Evolutionary conservation across 2,888 invertebrate genomes (phyloP), one percentile per base, ranked within the genome.

Genomic region (Cylloceria caligata): DNA sequence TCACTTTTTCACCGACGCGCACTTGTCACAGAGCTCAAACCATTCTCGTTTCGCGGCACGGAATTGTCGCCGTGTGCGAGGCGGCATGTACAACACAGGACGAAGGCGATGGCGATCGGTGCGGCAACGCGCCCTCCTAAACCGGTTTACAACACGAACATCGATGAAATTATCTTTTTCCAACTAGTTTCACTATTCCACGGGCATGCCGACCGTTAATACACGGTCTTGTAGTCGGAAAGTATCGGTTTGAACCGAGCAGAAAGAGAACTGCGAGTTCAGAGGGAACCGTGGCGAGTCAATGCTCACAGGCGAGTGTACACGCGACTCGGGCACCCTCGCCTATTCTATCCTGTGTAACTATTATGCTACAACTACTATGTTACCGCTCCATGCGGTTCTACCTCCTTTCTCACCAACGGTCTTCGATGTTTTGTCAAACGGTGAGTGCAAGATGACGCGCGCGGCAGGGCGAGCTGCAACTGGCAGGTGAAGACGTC

Each of bases 1-100:
- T 45, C 39, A 24, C 60, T 64, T 57, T 21, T 42, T 24, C 77
- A 69, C 67, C 47, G 45, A 72, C 47, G 27, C 47, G 77, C 88
- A 87, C 87, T 88, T 89, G 88, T 86, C 88, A 87, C 88, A 81
- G n/a, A n/a, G 84, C 85, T 88, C 83, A 85, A 81, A 86, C 82
- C 85, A 88, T 88, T 88, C 85, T 86, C 9, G 6, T 74, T 30
- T 45, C 65, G 65, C 68, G 39, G 60, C 86, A 84, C 85, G 77
- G 79, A 78, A 75, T 34, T n/a, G 24, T 36, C 21, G 49, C 39
- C 21, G 19, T 62, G n/a, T 27, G 67, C 30, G 64, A 62, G 34
- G 72, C 55, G 55, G 55, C 55, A 57, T 30, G 55, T 57, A 34
- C 16, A 16, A 60, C 16, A 34, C 27, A 62, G 69, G 65, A 16